Evolutionary conservation across 2,797 vertebrate species (phyloP).

Genomic region (Dryobates pubescens): DNA sequence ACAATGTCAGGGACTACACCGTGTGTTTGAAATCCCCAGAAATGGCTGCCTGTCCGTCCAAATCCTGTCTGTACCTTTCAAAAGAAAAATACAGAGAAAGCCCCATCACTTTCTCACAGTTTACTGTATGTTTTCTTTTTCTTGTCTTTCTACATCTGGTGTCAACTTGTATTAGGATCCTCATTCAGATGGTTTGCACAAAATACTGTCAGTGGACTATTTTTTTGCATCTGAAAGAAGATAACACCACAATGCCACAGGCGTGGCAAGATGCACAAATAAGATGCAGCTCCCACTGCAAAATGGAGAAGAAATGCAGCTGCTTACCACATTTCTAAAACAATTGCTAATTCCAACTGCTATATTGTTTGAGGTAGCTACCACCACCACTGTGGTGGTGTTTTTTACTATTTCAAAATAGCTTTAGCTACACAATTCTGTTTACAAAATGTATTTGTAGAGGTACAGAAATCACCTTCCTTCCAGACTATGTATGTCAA

Average conservation of each 20-base stretch:
- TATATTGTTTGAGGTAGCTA: not conserved
- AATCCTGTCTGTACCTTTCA: constrained; percentile 95
- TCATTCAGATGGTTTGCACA: not conserved
- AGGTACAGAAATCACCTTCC: not conserved
- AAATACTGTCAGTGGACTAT: not conserved
- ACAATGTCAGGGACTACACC: constrained; percentile 91
- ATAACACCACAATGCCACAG: not conserved
- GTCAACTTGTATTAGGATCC: not conserved
- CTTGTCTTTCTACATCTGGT: not conserved
- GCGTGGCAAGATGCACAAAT: not conserved
- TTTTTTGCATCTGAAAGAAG: not conserved
- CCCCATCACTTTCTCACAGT: not conserved
- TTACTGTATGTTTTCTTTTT: not conserved
- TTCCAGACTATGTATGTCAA: not conserved
- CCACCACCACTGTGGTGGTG: not conserved
- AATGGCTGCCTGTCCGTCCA: constrained; percentile 91
- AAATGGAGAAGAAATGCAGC: not conserved
- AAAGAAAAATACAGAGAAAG: not conserved
- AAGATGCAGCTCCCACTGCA: not conserved
- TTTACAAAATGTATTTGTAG: not conserved
- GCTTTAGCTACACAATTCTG: not conserved
- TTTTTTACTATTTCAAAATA: not conserved
- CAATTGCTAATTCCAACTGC: not conserved
- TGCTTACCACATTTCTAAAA: not conserved
- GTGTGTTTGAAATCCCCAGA: constrained; percentile 95